A percentile compares a stretch with the other conserved stretches of the same genome.
phyloP scores from a whole-genome alignment of 1,140 invertebrate genomes.

The Philaenus spumarius region DNA sequence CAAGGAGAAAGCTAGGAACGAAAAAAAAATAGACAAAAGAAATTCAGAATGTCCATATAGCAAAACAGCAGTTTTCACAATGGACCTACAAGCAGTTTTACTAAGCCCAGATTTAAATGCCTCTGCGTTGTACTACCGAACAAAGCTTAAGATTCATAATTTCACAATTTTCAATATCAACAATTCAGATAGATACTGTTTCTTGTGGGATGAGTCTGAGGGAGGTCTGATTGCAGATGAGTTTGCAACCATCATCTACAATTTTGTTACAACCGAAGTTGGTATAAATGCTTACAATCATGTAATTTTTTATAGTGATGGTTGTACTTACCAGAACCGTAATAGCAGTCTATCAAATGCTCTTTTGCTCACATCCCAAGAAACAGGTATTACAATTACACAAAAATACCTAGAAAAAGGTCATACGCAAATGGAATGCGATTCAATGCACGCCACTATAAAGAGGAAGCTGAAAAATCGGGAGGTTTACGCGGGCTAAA shows the following conservation, averaged over 20 bases:
- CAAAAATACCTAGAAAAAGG: too few species aligned
- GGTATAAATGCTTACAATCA: too few species aligned
- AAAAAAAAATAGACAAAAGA: background rate
- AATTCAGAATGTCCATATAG: background rate
- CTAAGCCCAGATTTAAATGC: constrained; percentile 33
- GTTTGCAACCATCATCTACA: constrained; percentile 25
- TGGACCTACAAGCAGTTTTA: constrained; percentile 34
- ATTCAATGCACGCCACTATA: too few species aligned
- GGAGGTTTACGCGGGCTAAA: background rate
- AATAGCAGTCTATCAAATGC: too few species aligned
- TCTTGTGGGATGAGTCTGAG: constrained; percentile 30
- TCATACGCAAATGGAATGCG: background rate
- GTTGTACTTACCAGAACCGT: too few species aligned
- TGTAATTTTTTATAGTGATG: too few species aligned
- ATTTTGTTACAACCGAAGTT: constrained; percentile 13
- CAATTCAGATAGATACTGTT: constrained; percentile 19
- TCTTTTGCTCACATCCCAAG: background rate
- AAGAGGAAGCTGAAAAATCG: background rate
- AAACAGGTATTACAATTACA: background rate
- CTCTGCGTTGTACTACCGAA: constrained; percentile 37
- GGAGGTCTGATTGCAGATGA: constrained; percentile 26
- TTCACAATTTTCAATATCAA: constrained; percentile 29
- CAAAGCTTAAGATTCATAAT: constrained; percentile 37
- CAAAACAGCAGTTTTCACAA: constrained; percentile 13
- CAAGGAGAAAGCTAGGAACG: background rate